A percentile compares a stretch with the other conserved stretches of the same genome.
Conservation (phyloP, 2,888 invertebrate genomes). For the Plebejus melissa region DNA sequence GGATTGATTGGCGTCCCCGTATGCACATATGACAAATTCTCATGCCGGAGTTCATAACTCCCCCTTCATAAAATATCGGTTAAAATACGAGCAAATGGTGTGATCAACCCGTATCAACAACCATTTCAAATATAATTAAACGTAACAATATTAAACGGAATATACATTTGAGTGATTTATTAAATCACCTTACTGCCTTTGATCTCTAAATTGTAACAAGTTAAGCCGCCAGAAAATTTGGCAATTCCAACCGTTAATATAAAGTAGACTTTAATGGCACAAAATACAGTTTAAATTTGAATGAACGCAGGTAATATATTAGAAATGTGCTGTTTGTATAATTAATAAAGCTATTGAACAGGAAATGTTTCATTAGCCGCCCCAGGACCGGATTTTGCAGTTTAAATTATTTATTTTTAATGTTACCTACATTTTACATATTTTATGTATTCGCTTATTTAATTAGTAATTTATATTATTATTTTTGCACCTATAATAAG, state of each 20-base stretch:
- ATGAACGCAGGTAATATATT: conserved; percentile 5
- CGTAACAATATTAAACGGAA: conserved; percentile 1
- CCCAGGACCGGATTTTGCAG: background rate
- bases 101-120: background rate
- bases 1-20: too few species aligned
- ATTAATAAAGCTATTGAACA: conserved; percentile 27
- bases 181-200: conserved; percentile 23
- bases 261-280: background rate
- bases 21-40: too few species aligned
- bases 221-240: conserved; percentile 16
- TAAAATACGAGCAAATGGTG: background rate
- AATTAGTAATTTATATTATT: too few species aligned
- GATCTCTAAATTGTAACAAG: conserved; percentile 27
- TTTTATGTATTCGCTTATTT: too few species aligned
- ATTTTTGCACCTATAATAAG: too few species aligned
- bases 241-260: background rate
- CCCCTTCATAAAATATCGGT: too few species aligned
- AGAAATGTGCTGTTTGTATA: conserved; percentile 23
- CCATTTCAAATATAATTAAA: conserved; percentile 11
- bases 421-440: too few species aligned
- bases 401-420: background rate
- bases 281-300: background rate
- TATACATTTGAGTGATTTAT: conserved; percentile 23
- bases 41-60: too few species aligned
- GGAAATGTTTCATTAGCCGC: conserved; percentile 26